phyloP scores from a whole-genome alignment of 2,797 vertebrate genomes.

The Petrocephalus schoutedeni region DNA sequence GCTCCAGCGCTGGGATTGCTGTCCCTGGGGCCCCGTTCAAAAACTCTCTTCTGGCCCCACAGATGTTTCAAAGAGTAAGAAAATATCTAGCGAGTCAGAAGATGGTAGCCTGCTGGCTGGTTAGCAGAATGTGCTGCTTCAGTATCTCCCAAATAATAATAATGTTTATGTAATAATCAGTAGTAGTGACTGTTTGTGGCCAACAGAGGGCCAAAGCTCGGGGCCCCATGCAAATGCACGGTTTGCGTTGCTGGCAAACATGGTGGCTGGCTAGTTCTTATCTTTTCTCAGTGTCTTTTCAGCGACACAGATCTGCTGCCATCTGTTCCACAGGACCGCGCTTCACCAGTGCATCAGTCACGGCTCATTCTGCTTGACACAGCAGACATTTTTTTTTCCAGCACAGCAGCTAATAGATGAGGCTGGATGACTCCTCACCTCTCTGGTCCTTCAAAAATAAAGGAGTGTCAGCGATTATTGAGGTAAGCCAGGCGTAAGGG shows the following conservation, averaged over 20 bases:
- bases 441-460: not conserved
- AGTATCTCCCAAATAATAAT: not conserved
- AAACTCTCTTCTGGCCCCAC: not conserved
- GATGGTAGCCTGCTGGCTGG: not conserved
- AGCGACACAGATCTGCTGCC: not conserved
- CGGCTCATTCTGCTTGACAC: not conserved
- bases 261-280: not conserved
- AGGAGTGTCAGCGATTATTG: not conserved
- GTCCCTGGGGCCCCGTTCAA: not conserved
- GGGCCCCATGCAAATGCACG: not conserved
- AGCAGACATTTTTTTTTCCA: not conserved
- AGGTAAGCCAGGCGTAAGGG: not conserved
- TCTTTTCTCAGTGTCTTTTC: not conserved
- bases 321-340: not conserved
- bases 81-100: not conserved
- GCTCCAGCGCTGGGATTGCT: not conserved
- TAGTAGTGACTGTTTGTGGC: not conserved
- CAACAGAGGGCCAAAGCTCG: not conserved
- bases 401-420: not conserved
- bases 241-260: not conserved
- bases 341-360: not conserved
- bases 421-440: not conserved
- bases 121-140: not conserved
- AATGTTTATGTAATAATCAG: not conserved
- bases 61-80: not conserved